phyloP scores from a whole-genome alignment of 1,140 invertebrate genomes.

The Drosophila tristis region DNA sequence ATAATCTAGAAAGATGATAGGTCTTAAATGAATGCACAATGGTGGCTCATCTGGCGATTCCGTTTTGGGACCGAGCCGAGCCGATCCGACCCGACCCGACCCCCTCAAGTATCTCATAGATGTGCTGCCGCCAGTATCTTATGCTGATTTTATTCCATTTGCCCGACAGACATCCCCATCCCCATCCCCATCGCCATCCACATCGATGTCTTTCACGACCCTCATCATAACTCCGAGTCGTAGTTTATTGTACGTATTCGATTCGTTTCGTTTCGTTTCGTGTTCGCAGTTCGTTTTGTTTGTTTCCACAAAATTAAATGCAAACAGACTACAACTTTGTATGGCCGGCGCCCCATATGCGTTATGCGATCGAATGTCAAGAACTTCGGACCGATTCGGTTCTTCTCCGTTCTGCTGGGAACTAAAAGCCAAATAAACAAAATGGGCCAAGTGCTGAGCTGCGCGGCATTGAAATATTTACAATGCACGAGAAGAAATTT shows the following conservation, averaged over 20 bases:
- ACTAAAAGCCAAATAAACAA: constrained; percentile 61
- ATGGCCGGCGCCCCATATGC: constrained; percentile 55
- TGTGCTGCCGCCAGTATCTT: constrained; percentile 26
- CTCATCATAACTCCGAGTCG: constrained; percentile 64
- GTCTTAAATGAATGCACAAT: constrained; percentile 42
- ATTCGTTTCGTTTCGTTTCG: constrained; percentile 14
- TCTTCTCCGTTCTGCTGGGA: constrained; percentile 2
- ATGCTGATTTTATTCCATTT: constrained; percentile 34
- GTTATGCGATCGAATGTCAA: constrained; percentile 67
- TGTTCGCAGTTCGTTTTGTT: constrained; percentile 28
- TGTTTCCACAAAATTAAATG: constrained; percentile 45
- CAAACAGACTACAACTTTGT: constrained; percentile 53
- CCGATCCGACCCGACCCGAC: no score
- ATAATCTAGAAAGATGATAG: constrained; percentile 35
- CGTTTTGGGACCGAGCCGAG: neutral
- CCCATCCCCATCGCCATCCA: neutral
- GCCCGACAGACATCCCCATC: constrained; percentile 12
- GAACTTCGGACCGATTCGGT: constrained; percentile 26
- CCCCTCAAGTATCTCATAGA: constrained; percentile 25
- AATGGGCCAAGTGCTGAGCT: constrained; percentile 35
- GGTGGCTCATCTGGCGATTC: constrained; percentile 17
- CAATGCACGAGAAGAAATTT: constrained; percentile 34
- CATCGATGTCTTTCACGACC: constrained; percentile 35
- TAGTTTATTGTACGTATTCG: constrained; percentile 46
- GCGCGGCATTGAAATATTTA: constrained; percentile 50